Conservation (phyloP, 2,888 invertebrate species). For the Napeogenes inachia region DNA sequence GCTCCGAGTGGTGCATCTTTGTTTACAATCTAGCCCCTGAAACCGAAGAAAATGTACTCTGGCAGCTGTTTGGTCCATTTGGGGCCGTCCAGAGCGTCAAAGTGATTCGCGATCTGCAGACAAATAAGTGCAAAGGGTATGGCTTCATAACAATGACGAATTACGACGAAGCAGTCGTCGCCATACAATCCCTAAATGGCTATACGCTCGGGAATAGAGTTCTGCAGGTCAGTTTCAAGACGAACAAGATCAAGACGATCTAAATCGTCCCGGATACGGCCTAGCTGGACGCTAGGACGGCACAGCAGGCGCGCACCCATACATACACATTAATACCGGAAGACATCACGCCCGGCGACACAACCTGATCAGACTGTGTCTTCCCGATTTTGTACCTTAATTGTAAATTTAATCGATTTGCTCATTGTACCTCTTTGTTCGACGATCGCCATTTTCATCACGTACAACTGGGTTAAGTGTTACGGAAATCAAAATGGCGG, state of each 20-base stretch:
- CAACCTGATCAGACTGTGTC: slow-evolving; percentile 45
- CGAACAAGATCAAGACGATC: slow-evolving; percentile 86
- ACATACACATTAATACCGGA: slow-evolving; percentile 46
- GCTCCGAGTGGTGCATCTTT: slow-evolving; percentile 94
- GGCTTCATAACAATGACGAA: slow-evolving; percentile 97
- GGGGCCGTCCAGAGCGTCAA: slow-evolving; percentile 95
- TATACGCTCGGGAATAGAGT: slow-evolving; percentile 93
- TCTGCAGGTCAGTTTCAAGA: slow-evolving; percentile 95
- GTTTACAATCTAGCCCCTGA: slow-evolving; percentile 97
- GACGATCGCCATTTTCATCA: slow-evolving; percentile 43
- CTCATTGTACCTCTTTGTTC: slow-evolving; percentile 58
- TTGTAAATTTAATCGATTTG: slow-evolving; percentile 58
- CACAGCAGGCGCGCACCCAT: slow-evolving; percentile 75
- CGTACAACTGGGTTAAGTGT: slow-evolving; percentile 68
- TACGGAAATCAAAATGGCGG: slow-evolving; percentile 70
- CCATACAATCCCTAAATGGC: slow-evolving; percentile 94
- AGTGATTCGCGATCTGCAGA: slow-evolving; percentile 93
- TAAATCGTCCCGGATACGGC: slow-evolving; percentile 70
- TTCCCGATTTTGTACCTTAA: slow-evolving; percentile 58
- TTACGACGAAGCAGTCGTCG: slow-evolving; percentile 94
- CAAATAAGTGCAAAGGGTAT: slow-evolving; percentile 96
- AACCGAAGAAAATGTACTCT: slow-evolving; percentile 95
- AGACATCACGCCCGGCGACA: slow-evolving; percentile 32
- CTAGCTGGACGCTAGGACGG: slow-evolving; percentile 73
- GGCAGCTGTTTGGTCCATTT: slow-evolving; percentile 97